Evolutionary conservation across 1,140 invertebrate species (phyloP), one percentile per base, ranked within the genome.

Genomic region (Pseudomyrmex flavicornis): DNA sequence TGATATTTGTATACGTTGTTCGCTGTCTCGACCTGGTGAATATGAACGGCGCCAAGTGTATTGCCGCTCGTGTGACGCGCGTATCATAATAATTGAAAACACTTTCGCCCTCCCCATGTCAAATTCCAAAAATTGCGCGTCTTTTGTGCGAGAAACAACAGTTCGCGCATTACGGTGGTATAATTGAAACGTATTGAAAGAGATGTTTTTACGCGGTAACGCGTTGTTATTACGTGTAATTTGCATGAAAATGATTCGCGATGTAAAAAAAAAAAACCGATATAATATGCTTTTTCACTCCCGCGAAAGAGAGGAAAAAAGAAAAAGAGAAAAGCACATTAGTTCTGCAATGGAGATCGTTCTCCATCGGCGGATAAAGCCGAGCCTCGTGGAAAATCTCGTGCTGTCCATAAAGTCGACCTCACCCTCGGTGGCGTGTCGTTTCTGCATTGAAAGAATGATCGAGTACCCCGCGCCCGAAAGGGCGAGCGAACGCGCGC

Each of bases 371-470:
- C 66, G 76, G 65, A 80, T 80, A 70, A 80, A 80, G 54, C 76
- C 75, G 75, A 79, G 52, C 22, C 44, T 80, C 46, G 62, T 61
- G 58, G 44, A 48, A 87, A 79, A 79, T 82, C 70, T 83, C 75
- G 83, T 69, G 58, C 58, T 66, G 52, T 77, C 74, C 56, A 50
- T 26, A 66, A 59, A 35, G 66, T 75, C 79, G 65, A 48, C 73
- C 76, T 69, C 75, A 82, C 63, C 75, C 83, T 82, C 65, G 59
- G 70, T 69, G 66, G 87, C 85, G 66, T 76, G 87, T 84, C 83
- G 80, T 83, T 65, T 35, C 66, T 82, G 87, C 85, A 86, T 91
- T 88, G 85, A 90, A 85, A 77, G 84, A 83, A 87, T 90, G 88
- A 91, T 91, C 85, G 91, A 91, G 84, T 88, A 63, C 79, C 84